phyloP scores from a whole-genome alignment of 2,888 invertebrate species.

The Parthenolecanium corni region DNA sequence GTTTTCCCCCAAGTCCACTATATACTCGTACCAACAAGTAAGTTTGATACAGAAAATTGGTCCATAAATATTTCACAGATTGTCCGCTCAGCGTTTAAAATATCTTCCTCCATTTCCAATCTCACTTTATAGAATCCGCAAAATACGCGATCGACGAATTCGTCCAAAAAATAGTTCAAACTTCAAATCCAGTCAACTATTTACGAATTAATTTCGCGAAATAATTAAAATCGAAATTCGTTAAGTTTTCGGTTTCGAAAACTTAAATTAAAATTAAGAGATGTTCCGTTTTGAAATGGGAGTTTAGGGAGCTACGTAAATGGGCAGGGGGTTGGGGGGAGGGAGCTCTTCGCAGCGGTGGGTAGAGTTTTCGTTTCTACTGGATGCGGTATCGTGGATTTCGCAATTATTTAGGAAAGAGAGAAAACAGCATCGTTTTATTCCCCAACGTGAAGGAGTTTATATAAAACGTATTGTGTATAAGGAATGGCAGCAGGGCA shows the following conservation, averaged over 20 bases:
- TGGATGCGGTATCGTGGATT: conserved; percentile 1
- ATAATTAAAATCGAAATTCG: conserved; percentile 25
- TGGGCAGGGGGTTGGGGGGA: too few relatives aligned
- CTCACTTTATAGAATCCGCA: too few relatives aligned
- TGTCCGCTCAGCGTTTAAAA: too few relatives aligned
- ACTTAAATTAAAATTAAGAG: conserved; percentile 25
- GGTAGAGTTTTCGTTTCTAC: conserved; percentile 1
- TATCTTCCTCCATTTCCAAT: too few relatives aligned
- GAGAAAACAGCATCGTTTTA: neutral
- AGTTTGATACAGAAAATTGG: too few relatives aligned
- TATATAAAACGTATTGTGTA: conserved; percentile 8
- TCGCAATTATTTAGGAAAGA: conserved; percentile 10
- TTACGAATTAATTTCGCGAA: conserved; percentile 14
- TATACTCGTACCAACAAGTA: too few relatives aligned
- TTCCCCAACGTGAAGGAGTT: conserved; percentile 12
- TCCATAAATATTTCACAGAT: too few relatives aligned
- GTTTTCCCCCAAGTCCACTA: too few relatives aligned
- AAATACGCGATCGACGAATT: too few relatives aligned
- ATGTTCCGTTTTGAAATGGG: conserved; percentile 5
- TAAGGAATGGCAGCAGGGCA: neutral
- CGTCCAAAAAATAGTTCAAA: too few relatives aligned
- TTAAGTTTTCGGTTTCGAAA: conserved; percentile 12
- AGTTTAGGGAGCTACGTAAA: too few relatives aligned
- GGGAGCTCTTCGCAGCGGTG: conserved; percentile 4
- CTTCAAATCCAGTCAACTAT: too few relatives aligned